These are phyloP conservation scores for Solea senegalensis DNA, from an alignment of 2,113 vertebrate genomes.

Conservation along the genomic window DNA sequence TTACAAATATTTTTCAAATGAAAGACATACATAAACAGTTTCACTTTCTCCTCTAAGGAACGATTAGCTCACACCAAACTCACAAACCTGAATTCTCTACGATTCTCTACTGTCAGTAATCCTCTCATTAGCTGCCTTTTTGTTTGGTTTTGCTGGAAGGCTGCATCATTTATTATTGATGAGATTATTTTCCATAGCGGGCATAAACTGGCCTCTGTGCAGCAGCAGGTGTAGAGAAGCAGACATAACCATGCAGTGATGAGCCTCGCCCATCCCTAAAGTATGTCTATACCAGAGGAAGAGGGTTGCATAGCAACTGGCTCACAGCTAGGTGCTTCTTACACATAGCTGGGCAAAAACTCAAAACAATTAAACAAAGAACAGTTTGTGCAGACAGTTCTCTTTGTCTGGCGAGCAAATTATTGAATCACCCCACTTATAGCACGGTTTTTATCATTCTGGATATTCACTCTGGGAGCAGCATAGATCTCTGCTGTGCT, in stretches of 20 bases:
- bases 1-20: too few relatives aligned
- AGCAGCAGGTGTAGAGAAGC: constrained; percentile 58
- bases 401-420: constrained; percentile 42
- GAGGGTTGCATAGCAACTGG: constrained; percentile 80
- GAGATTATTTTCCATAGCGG: constrained; percentile 1
- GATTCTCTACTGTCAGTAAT: not conserved
- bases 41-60: too few relatives aligned
- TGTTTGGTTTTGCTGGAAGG: not conserved
- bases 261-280: constrained; percentile 52
- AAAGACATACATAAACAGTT: too few relatives aligned
- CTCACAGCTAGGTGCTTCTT: constrained; percentile 60
- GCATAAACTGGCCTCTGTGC: constrained; percentile 11
- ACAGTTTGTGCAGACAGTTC: constrained; percentile 30
- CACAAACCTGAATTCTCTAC: too few relatives aligned
- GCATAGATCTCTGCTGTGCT: constrained; percentile 33
- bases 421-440: constrained; percentile 51
- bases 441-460: constrained; percentile 17
- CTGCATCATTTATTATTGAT: constrained; percentile 17
- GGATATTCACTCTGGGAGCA: constrained; percentile 7
- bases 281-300: constrained; percentile 56
- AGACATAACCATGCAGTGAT: constrained; percentile 42
- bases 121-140: constrained; percentile 1
- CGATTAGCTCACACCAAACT: not conserved
- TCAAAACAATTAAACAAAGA: constrained; percentile 53
- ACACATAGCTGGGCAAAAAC: constrained; percentile 57